phyloP scores from a whole-genome alignment of 2,888 invertebrate genomes.

The Scaptomyza reducta region DNA sequence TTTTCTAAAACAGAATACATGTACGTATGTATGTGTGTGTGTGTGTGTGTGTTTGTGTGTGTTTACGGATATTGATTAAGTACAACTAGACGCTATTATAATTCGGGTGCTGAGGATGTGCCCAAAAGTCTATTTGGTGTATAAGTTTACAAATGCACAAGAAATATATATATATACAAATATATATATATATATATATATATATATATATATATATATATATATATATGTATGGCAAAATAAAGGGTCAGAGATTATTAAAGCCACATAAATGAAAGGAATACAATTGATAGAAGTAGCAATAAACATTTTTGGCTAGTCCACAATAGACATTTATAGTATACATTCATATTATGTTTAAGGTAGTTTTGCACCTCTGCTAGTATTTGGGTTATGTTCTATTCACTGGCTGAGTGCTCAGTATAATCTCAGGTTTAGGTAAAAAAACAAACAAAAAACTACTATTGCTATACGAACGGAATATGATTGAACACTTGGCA shows the following conservation, averaged over 20 bases:
- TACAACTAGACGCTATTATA: conserved; percentile 35
- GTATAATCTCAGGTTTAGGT: conserved; percentile 1
- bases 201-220: conserved; percentile 15
- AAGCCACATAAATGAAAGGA: conserved; percentile 2
- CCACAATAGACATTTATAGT: neutral
- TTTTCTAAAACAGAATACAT: neutral
- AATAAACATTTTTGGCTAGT: neutral
- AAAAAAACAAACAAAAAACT: neutral
- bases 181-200: too few species aligned
- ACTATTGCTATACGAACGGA: conserved; percentile 8
- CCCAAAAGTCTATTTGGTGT: conserved; percentile 45
- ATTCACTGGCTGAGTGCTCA: conserved; percentile 10
- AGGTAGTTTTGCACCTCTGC: neutral
- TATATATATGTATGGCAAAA: conserved; percentile 21
- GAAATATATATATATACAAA: conserved; percentile 6
- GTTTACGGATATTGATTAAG: conserved; percentile 44
- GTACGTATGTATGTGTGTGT: conserved; percentile 3
- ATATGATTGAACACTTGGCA: conserved; percentile 24
- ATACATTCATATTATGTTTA: neutral
- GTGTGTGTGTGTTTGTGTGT: conserved; percentile 4
- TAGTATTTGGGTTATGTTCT: neutral
- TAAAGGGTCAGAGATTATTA: neutral
- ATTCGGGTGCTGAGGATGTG: conserved; percentile 22
- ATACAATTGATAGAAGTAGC: neutral
- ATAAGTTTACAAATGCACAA: conserved; percentile 62